Evolutionary conservation across 1,140 invertebrate genomes (phyloP), one percentile per base, ranked within the genome.

Genomic region (Patella vulgata): DNA sequence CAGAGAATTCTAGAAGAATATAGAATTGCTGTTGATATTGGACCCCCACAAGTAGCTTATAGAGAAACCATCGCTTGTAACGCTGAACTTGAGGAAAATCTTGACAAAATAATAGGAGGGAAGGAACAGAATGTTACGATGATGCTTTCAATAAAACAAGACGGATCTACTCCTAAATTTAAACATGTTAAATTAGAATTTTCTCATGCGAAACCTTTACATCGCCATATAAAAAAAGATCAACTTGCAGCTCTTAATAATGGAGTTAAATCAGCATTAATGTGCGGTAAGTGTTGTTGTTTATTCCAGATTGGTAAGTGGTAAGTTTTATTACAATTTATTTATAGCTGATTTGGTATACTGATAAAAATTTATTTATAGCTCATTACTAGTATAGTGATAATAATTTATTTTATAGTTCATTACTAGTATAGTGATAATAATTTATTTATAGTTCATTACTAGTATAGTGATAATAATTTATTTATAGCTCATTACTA

Each of bases 21-120:
- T 82, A 94, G 93, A 81, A 89, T 99, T 52, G 92, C 99, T 39
- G 94, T 90, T 2, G 92, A 96, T 68, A 81, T 99, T n/a, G 97
- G 97, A 1, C 89, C 92, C 0, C 81, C 98, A n/a, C 94, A 96
- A 86, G 95, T 99, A 55, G 91, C 96, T 4, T 98, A 70, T 52
- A 58, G 56, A 23, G 96, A 98, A 86, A 88, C 90, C 4, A 85
- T 95, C 27, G 75, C 81, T 0, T 30, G 55, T 12, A n/a, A 59
- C 25, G 78, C 84, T 0, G 86, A 86, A 55, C 85, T 89, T 23
- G 89, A 87, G 0, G 80, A 88, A 25, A 79, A 75, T 5, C 68
- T 89, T 0, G 88, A 93, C 68, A 88, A 90, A 67, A 90, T 88
- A 74, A 89, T 97, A 27, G 77, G 73, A 12, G 74, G 77, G 1